Base-by-base conservation (phyloP, 2,797 vertebrate genomes). In the Glossophaga mutica region DNA sequence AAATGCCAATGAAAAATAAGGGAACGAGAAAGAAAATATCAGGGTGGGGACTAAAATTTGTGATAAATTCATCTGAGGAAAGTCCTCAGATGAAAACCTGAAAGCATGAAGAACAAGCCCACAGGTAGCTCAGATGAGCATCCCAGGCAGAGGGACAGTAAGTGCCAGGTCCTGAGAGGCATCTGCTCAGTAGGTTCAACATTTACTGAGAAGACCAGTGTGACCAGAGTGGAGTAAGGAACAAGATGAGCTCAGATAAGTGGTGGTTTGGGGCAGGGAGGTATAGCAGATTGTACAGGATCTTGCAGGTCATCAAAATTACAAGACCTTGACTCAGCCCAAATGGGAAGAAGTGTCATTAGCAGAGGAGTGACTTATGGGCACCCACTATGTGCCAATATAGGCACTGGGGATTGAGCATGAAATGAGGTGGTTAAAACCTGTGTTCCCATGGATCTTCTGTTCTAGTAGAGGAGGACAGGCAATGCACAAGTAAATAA, bases 1-100 rank as follows among this genome's bases (percentile, higher is more conserved):
- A 87, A 59, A 12, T 91, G 26, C n/a, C 34, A 50, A 76, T 8
- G 15, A 50, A 92, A 87, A 87, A 78, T 18, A 65, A 77, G 78
- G 3, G 77, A 62, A 12, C 8, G 84, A 52, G 32, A 59, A 29
- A 77, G 18, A 14, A 84, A 82, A 70, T 37, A 5, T 42, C 21
- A 37, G 6, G 6, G 5, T 6, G 4, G 26, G 15, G 9, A 59
- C 44, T 73, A 84, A 78, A 65, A 46, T 37, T 59, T 78, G 42
- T 37, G 37, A 55, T 21, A 52, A 1, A 39, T 39, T 39, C 39
- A 39, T 39, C 39, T 46, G 26, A 94, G 24, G 14, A 32, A 77
- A 85, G 29, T 39, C n/a, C 32, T 74, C 44, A 39, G 34, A n/a
- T n/a, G 62, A 85, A 84, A 34, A 71, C 32, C 42, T 19, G 5